A percentile compares a stretch with the other conserved stretches of the same genome.
Conservation (phyloP, 2,888 invertebrate genomes). For the Zaprionus obscuricornis region DNA sequence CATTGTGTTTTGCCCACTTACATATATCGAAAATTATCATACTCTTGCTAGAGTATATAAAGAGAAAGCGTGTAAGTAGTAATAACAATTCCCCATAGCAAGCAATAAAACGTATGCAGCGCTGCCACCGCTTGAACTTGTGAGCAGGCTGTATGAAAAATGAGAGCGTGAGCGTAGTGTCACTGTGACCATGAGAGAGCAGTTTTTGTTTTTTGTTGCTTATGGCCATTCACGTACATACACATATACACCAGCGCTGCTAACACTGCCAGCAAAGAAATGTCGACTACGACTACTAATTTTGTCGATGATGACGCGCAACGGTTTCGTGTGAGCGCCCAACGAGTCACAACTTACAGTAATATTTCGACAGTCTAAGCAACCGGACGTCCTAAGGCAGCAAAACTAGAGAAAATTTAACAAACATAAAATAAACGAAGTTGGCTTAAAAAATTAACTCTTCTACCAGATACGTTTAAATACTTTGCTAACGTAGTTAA, state of each 20-base stretch:
- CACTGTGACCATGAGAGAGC: slow-evolving; percentile 7
- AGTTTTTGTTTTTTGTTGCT: slow-evolving; percentile 25
- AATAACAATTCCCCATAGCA: slow-evolving; percentile 40
- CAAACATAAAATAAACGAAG: not conserved
- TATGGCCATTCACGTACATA: slow-evolving; percentile 22
- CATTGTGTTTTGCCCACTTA: no score
- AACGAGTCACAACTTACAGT: slow-evolving; percentile 67
- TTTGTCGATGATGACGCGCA: slow-evolving; percentile 71
- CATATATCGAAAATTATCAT: no score
- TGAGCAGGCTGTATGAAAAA: slow-evolving; percentile 29
- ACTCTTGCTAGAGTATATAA: not conserved
- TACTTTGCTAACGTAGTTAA: slow-evolving; percentile 39
- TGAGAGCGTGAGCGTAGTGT: slow-evolving; percentile 28
- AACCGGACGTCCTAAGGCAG: slow-evolving; percentile 60
- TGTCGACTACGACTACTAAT: slow-evolving; percentile 60
- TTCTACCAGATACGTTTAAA: not conserved
- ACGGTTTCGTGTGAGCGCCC: slow-evolving; percentile 67
- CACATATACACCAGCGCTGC: no score
- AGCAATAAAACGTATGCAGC: slow-evolving; percentile 21
- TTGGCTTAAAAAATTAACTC: slow-evolving; percentile 18
- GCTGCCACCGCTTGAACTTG: slow-evolving; percentile 25
- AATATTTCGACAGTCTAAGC: slow-evolving; percentile 70
- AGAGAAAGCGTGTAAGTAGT: slow-evolving; percentile 41
- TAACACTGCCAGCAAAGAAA: slow-evolving; percentile 11
- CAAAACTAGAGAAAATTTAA: not conserved